A percentile compares a stretch with the other conserved stretches of the same genome.
phyloP scores from a whole-genome alignment of 2,888 invertebrate genomes.

The Sinhomidia bicolor region DNA sequence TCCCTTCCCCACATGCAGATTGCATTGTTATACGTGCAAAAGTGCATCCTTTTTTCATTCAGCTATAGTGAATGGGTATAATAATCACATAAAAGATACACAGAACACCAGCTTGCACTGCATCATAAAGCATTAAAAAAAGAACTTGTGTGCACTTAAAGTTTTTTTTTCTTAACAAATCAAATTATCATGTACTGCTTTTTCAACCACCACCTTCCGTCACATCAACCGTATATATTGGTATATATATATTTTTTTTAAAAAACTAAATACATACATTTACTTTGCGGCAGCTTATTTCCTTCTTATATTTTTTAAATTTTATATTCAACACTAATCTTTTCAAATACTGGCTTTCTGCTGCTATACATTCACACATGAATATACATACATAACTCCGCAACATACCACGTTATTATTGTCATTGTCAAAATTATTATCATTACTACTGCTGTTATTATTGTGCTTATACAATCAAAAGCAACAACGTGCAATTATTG shows the following conservation, averaged over 20 bases:
- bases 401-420: slow-evolving; percentile 41
- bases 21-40: slow-evolving; percentile 57
- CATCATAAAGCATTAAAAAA: slow-evolving; percentile 25
- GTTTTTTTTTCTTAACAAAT: slow-evolving; percentile 24
- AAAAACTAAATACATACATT: neutral
- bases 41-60: slow-evolving; percentile 63
- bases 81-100: slow-evolving; percentile 25
- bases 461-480: slow-evolving; percentile 61
- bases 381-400: neutral
- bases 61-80: neutral
- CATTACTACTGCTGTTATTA: slow-evolving; percentile 54
- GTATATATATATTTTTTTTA: too few relatives aligned
- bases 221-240: too few relatives aligned
- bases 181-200: slow-evolving; percentile 43
- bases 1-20: slow-evolving; percentile 30
- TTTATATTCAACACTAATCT: slow-evolving; percentile 4
- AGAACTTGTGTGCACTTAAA: slow-evolving; percentile 4
- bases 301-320: slow-evolving; percentile 43
- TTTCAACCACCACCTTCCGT: neutral
- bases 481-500: slow-evolving; percentile 73
- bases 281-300: neutral
- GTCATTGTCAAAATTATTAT: slow-evolving; percentile 68
- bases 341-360: slow-evolving; percentile 11
- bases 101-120: slow-evolving; percentile 25
- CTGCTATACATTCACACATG: neutral